A percentile compares a stretch with the other conserved stretches of the same genome.
These are phyloP conservation scores for Caretta caretta DNA, from an alignment of 2,113 vertebrate species.

Conservation along the genomic window DNA sequence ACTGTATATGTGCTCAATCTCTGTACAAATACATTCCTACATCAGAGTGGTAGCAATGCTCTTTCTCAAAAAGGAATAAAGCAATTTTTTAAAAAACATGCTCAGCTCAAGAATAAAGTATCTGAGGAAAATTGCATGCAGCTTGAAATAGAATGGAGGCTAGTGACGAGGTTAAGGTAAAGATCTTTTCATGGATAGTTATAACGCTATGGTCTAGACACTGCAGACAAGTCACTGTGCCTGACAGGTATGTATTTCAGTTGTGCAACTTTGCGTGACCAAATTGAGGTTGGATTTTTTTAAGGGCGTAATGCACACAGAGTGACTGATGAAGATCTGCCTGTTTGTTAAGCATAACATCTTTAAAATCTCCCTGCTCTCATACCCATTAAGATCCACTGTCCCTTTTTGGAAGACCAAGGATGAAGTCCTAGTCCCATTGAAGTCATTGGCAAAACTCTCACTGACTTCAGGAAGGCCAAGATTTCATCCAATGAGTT, in stretches of 20 bases:
- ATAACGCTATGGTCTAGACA: not conserved
- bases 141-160: slow-evolving; percentile 5
- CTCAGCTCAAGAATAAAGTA: not conserved
- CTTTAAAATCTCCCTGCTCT: not conserved
- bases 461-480: not conserved
- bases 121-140: not conserved
- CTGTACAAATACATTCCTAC: slow-evolving; percentile 15
- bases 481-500: not conserved
- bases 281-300: not conserved
- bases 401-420: not conserved
- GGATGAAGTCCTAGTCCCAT: not conserved
- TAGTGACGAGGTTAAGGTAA: not conserved
- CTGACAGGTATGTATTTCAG: not conserved
- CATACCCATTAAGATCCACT: not conserved
- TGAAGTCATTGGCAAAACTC: not conserved
- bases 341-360: not conserved
- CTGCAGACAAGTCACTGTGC: not conserved
- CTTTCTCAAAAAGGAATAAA: slow-evolving; percentile 22
- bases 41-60: not conserved
- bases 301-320: not conserved
- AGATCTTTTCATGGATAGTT: not conserved
- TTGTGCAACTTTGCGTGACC: not conserved
- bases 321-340: not conserved
- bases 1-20: not conserved
- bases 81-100: not conserved